phyloP scores from a whole-genome alignment of 2,888 invertebrate genomes.

The Digitonthophagus gazella region DNA sequence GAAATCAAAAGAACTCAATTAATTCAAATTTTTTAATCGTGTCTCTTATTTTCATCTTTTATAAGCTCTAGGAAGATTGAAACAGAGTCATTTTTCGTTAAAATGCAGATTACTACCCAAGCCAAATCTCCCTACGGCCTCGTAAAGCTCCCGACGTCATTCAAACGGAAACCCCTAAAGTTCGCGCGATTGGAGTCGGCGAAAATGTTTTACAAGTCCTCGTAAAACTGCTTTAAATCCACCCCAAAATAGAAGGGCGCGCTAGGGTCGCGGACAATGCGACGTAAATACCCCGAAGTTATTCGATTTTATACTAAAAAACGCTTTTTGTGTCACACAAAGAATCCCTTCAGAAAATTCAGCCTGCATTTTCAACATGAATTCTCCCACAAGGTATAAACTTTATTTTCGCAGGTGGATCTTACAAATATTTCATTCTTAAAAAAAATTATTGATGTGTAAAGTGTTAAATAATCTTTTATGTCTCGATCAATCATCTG shows the following conservation, averaged over 20 bases:
- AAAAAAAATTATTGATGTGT: not conserved
- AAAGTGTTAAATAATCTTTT: slow-evolving; percentile 21
- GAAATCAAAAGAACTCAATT: too few species aligned
- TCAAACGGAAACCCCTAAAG: not conserved
- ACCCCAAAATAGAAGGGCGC: slow-evolving; percentile 33
- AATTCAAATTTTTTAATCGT: too few species aligned
- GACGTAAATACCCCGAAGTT: slow-evolving; percentile 50
- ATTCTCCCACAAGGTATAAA: slow-evolving; percentile 6
- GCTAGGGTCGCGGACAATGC: slow-evolving; percentile 38
- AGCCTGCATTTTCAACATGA: not conserved
- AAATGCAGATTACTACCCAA: not conserved
- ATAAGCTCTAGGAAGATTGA: too few species aligned
- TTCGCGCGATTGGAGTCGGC: slow-evolving; percentile 11
- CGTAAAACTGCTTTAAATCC: slow-evolving; percentile 43
- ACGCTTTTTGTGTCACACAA: slow-evolving; percentile 12
- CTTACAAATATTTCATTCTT: not conserved
- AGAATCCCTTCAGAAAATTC: not conserved
- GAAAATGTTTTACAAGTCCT: slow-evolving; percentile 17
- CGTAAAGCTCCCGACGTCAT: not conserved
- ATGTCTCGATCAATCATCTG: not conserved
- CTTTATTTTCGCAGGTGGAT: not conserved
- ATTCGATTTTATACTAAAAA: slow-evolving; percentile 50
- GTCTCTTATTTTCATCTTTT: too few species aligned
- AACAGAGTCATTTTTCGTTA: too few species aligned
- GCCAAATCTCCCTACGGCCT: not conserved